A percentile compares a stretch with the other conserved stretches of the same genome.
Conservation (phyloP, 2,113 vertebrate genomes). For the Embiotoca jacksoni region DNA sequence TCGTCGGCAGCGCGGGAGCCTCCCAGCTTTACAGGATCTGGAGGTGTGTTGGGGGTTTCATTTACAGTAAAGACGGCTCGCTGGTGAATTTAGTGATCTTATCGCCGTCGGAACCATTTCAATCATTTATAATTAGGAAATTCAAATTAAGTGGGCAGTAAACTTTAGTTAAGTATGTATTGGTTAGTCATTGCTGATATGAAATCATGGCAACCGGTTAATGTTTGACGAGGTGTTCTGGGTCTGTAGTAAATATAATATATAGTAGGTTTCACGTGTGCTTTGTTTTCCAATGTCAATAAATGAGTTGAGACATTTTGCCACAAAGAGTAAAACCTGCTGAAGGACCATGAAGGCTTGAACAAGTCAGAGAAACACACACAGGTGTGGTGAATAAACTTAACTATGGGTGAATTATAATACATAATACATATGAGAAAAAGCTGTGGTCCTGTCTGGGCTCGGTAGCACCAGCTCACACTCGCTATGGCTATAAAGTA, state of each 20-base stretch:
- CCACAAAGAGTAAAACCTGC: background rate
- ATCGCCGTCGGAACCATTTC: background rate
- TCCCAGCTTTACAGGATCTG: constrained; percentile 96
- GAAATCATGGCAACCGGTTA: background rate
- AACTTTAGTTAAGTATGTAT: background rate
- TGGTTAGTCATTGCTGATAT: background rate
- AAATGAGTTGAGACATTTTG: background rate
- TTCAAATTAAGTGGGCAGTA: background rate
- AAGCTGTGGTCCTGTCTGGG: too few species aligned
- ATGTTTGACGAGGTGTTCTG: constrained; percentile 13
- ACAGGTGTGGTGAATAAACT: too few species aligned
- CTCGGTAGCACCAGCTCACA: too few species aligned
- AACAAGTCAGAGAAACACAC: background rate
- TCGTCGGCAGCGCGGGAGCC: constrained; percentile 91
- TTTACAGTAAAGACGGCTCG: background rate
- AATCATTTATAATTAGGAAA: background rate
- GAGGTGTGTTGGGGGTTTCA: constrained; percentile 84
- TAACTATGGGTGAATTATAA: too few species aligned
- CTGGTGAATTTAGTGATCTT: background rate
- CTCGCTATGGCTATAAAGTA: too few species aligned
- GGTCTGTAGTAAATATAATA: constrained; percentile 33
- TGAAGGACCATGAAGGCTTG: background rate
- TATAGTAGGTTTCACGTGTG: constrained; percentile 1
- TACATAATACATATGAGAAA: too few species aligned
- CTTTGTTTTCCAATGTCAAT: constrained; percentile 11